Base-by-base conservation (phyloP, 1,140 invertebrate species). In the Triops longicaudatus region DNA sequence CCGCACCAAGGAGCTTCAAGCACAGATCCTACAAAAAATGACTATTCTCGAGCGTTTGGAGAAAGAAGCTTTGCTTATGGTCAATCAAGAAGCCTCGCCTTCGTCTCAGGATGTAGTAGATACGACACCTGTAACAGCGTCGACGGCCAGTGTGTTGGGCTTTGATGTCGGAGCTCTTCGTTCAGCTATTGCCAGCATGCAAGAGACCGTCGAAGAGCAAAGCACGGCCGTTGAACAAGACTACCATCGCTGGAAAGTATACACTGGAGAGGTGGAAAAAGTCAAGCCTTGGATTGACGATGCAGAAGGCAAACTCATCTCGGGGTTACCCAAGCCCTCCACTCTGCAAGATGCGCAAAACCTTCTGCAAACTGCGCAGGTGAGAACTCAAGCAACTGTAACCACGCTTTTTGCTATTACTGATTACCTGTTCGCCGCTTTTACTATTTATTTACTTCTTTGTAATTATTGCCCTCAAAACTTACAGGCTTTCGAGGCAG, bases 241-340 rank as follows among this genome's bases (percentile, higher is more conserved):
- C 83, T 85, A 95, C 28, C 87, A 89, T 27, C 91, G 91, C 73
- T 97, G 93, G 93, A 89, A 94, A 81, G 89, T 91, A 80, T 97
- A 95, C 83, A 92, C 96, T 85, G 86, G 88, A 63, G 88, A 89
- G 79, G 86, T 93, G 31, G 87, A 91, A 76, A 88, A 93, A 83
- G 87, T 98, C 31, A 91, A 92, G 83, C 94, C 94, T 1, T 96
- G 94, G 91, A 88, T 97, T 76, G 91, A 95, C 82, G 87, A 93
- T 82, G 92, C 92, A 27, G 94, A 97, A 86, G 85, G 90, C 12
- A 91, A 91, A 83, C 86, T 92, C 41, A 88, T 90, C 76, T 82
- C 74, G 79, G 89, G 90, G 74, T 83, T 91, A 50, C 88, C 83
- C 5, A 85, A 83, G 91, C 90, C 80, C 79, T 78, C 81, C 1